Base-by-base conservation (phyloP, 2,797 vertebrate species). In the Chelidonichthys spinosus region DNA sequence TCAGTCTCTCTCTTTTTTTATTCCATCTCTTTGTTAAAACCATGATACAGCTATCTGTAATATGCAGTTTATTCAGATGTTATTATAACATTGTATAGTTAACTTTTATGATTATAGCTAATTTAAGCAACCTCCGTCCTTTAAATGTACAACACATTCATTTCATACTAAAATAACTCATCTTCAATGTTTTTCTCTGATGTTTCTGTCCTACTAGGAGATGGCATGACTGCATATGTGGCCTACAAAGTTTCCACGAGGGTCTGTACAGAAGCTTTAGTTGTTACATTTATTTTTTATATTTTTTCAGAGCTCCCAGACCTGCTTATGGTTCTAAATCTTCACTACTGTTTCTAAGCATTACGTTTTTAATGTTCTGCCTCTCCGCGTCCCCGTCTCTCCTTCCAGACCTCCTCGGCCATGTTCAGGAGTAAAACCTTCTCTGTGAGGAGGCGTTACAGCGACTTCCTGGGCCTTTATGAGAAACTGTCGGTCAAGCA, bases 141-240 rank as follows among this genome's bases (percentile, higher is more conserved):
- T 72, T 39, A 35, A 37, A 47, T 71, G 2, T 32, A 14, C 11
- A 11, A 53, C 7, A 35, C 2, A 5, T 71, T 43, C 0, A 44
- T 65, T 58, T 74, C 15, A 52, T 1, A 14, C 7, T 49, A 15
- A 25, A 53, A 44, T 37, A 6, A 35, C 18, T 68, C 33, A 13
- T 49, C 2, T 36, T 59, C 7, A 55, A 37, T 53, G 9, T 82
- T 1, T 82, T 1, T 78, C 33, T 47, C 10, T 9, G 18, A 35
- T 82, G 39, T 83, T 50, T 89, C 4, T 68, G 35, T 87, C 35
- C n/a, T 81, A 64, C 11, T 40, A 99, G 98, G 98, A 62, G 98
- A 99, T 52, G 98, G 98, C 46, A 99, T 99, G 98, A 97, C 96
- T 62, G 97, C 98, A 0, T 99, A 97, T 0, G 95, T 99, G 90